phyloP scores from a whole-genome alignment of 1,140 invertebrate species.

The Aplysia californica region DNA sequence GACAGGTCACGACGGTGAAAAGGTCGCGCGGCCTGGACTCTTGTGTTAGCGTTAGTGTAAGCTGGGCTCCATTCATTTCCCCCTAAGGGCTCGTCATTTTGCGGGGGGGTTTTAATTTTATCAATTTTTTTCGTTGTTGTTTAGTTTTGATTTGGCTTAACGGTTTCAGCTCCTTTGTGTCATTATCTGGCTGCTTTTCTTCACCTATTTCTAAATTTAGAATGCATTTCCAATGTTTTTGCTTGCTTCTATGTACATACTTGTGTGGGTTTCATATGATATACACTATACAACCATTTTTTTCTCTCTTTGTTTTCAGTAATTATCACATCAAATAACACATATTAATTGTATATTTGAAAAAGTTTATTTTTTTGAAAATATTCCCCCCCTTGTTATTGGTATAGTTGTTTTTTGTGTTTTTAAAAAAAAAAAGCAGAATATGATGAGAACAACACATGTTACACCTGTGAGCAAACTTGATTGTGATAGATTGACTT shows the following conservation, averaged over 20 bases:
- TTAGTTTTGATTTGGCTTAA: background rate
- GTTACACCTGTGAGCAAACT: background rate
- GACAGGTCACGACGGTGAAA: no score
- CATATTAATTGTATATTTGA: slow-evolving; percentile 6
- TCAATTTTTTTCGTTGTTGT: background rate
- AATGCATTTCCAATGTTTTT: background rate
- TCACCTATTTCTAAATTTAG: background rate
- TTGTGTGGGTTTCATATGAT: slow-evolving; percentile 22
- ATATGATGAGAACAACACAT: background rate
- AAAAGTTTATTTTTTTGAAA: background rate
- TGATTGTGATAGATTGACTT: background rate
- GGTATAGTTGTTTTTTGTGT: no score
- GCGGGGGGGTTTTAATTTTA: background rate
- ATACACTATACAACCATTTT: background rate
- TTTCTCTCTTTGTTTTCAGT: slow-evolving; percentile 1
- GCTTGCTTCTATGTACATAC: slow-evolving; percentile 11
- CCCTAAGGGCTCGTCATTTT: background rate
- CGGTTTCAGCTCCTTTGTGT: background rate
- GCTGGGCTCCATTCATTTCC: background rate
- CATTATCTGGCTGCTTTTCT: background rate
- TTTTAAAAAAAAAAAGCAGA: background rate
- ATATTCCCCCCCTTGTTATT: no score
- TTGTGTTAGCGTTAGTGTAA: no score
- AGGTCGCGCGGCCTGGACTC: no score
- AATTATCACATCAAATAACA: slow-evolving; percentile 22